Conservation (phyloP, 2,113 vertebrate species). For the Psilopsiagon aymara region DNA sequence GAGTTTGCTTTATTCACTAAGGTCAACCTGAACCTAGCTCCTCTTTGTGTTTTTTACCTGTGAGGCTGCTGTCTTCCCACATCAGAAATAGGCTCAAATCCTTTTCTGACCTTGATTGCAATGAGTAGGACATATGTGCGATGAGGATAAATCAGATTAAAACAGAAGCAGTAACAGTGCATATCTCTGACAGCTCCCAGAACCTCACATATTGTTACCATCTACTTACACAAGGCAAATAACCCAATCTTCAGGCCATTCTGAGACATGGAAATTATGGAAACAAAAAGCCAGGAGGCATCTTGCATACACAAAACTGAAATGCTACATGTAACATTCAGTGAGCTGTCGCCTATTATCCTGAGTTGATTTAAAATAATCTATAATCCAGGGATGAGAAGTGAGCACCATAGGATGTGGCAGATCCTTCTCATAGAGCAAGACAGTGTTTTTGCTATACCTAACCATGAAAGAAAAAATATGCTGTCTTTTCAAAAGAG, state of each 20-base stretch:
- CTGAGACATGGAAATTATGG: neutral
- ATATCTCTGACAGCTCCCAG: neutral
- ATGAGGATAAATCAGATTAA: conserved; percentile 17
- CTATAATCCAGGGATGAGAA: conserved; percentile 46
- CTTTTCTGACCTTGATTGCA: conserved; percentile 35
- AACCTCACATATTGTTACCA: neutral
- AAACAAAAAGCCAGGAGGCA: neutral
- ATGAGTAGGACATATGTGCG: neutral
- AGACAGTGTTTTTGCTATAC: neutral
- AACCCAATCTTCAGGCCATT: neutral
- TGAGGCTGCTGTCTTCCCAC: neutral
- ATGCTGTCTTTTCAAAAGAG: neutral
- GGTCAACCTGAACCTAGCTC: neutral
- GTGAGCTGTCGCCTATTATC: conserved; percentile 26
- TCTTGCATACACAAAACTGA: neutral
- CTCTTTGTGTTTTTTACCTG: conserved; percentile 3
- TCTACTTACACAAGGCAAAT: neutral
- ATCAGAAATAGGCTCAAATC: conserved; percentile 21
- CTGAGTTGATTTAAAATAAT: conserved; percentile 46
- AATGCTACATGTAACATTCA: neutral
- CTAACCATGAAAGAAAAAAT: conserved; percentile 3
- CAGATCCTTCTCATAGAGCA: conserved; percentile 36
- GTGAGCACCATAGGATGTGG: neutral
- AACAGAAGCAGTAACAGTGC: neutral
- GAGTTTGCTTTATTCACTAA: neutral